These are phyloP conservation scores for Callopanchax toddi DNA, from an alignment of 2,113 vertebrate species.

Conservation along the genomic window DNA sequence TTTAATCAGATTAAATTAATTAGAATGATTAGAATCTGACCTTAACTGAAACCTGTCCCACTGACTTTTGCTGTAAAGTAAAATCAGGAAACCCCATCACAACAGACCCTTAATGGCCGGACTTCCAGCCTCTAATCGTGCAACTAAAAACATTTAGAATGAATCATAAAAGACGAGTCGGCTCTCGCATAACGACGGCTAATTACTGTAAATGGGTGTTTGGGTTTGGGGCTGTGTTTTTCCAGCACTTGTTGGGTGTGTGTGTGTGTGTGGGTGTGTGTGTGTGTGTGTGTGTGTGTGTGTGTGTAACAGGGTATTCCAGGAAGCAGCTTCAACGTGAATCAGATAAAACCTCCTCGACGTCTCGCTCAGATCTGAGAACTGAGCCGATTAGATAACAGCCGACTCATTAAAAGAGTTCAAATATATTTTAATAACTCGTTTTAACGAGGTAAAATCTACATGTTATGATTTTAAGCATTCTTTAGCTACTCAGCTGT, in stretches of 20 bases:
- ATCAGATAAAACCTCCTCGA: slow-evolving; percentile 51
- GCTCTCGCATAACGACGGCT: slow-evolving; percentile 16
- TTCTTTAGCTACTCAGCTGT: too few relatives aligned
- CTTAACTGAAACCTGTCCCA: too few relatives aligned
- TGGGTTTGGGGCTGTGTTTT: slow-evolving; percentile 27
- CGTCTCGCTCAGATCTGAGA: slow-evolving; percentile 21
- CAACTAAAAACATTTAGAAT: not conserved
- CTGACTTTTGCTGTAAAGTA: not conserved
- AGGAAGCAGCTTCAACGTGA: slow-evolving; percentile 51
- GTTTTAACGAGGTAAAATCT: too few relatives aligned
- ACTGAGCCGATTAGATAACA: too few relatives aligned
- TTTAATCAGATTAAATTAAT: too few relatives aligned
- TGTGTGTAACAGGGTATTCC: slow-evolving; percentile 29
- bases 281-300: slow-evolving; percentile 13
- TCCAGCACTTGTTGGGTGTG: slow-evolving; percentile 7
- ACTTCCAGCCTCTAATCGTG: not conserved
- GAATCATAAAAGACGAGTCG: not conserved
- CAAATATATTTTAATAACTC: too few relatives aligned
- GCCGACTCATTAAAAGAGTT: too few relatives aligned
- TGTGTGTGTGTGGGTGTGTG: not conserved
- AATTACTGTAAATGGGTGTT: slow-evolving; percentile 62
- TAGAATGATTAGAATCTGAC: too few relatives aligned
- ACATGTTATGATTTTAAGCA: too few relatives aligned
- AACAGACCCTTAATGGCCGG: not conserved
- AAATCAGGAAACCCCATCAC: slow-evolving; percentile 11